Base-by-base conservation (phyloP, 2,888 invertebrate genomes). In the Acheta domesticus region DNA sequence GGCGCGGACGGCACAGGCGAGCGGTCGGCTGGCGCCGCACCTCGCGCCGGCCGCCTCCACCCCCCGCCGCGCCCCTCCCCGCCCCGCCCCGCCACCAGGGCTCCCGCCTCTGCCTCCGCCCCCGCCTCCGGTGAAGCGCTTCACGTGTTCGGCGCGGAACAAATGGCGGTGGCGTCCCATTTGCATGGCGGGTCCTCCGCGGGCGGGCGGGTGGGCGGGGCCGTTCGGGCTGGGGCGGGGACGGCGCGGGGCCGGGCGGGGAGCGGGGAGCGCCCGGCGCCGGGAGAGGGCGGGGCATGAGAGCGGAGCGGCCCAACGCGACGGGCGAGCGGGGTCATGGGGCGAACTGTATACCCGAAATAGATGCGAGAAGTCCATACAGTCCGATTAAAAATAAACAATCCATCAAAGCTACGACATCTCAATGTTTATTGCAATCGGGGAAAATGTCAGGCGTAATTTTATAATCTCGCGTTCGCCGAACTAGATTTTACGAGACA, bases 401-500 rank as follows among this genome's bases (percentile, higher is more conserved):
- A 81, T 81, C 79, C 80, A 81, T 81, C 81, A 81, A 78, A 78
- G 75, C 75, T 76, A 78, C 81, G 79, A 78, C 81, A 81, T 77
- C 78, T 77, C 77, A 81, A 81, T 81, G 81, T 81, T 81, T 81
- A 81, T 80, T 81, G 79, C 82, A 78, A 81, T 80, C 76, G 81
- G 76, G 78, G 78, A 81, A 78, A 80, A 80, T 82, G 80, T 80
- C 82, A 79, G 80, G 80, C 78, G 79, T 82, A 82, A 81, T 81
- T 81, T 80, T 79, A 81, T 81, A 81, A 81, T 81, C 81, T 81
- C 81, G 77, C 80, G 74, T 75, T 49, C 50, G 49, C n/a, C 74
- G 77, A 74, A 77, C 77, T 74, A 77, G 80, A 80, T 80, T 80
- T 77, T 80, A 77, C 77, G 77, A 80, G 80, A 80, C 80, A 78